Base-by-base conservation (phyloP, 1,140 invertebrate species). In the Prorops nasuta region DNA sequence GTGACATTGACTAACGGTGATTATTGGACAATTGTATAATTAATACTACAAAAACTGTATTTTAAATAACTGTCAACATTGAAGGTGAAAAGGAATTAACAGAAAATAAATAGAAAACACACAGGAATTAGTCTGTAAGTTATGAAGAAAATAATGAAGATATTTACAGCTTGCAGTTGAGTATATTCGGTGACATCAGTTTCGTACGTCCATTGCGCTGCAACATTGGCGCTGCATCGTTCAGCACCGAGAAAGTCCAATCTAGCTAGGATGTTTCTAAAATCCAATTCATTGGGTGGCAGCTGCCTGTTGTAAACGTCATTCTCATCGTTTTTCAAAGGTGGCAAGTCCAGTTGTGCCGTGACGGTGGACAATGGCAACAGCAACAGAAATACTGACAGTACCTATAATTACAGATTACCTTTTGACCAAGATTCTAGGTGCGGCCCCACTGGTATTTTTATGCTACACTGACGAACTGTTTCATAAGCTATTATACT, bases 171-270 rank as follows among this genome's bases (percentile, higher is more conserved):
- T 70, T 86, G 83, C 49, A 88, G 73, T 73, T 92, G 89, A 1
- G 88, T 91, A 42, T 79, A 83, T 69, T 90, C 87, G 67, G 90
- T 92, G 3, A 92, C 87, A 67, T 92, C 87, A 0, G 90, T 92
- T 74, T 92, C 90, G 69, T 90, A 93, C 65, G 87, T 85, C 91
- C 91, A 93, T 59, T 92, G 89, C 1, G 90, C 87, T 0, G 83
- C 85, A 20, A 92, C 89, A 69, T 92, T 91, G 20, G 84, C 84
- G 2, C 87, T 89, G 66, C 90, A 92, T 64, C 88, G 84, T 63
- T 87, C 82, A 0, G 88, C 86, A 9, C 86, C 83, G 51, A 87
- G 82, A 36, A 86, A 80, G 62, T 91, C 89, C 9, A 89, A 76
- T 46, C 84, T 83, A 8, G 83, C 79, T 18, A 91, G 67, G n/a